Base-by-base conservation (phyloP, 2,888 invertebrate genomes). In the Pseudococcus longispinus region DNA sequence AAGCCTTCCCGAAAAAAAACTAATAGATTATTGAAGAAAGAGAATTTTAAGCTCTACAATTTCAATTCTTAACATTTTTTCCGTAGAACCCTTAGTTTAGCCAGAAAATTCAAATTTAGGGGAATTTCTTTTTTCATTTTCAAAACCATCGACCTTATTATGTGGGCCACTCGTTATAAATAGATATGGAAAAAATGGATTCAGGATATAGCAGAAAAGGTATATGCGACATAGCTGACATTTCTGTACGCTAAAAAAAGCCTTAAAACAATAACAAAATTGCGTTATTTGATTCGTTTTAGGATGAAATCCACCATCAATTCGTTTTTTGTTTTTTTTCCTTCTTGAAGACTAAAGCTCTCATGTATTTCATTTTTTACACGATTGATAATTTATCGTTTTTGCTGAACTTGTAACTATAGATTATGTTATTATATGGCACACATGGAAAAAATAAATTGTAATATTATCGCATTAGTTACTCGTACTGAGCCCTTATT, bases 171-270 rank as follows among this genome's bases (percentile, higher is more conserved):
- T n/a, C n/a, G n/a, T n/a, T n/a, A n/a, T n/a, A n/a, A n/a, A n/a
- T n/a, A 46, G 37, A 37, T 6, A 37, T 4, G 8, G 8, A 51
- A 1, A 65, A 65, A 65, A 65, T 13, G 26, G 8, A 65, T 20
- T 20, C 2, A 60, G 4, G 5, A 60, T 20, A n/a, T 2, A 20
- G 5, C 20, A n/a, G 15, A 46, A 13, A 13, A 8, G 15, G n/a
- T n/a, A n/a, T n/a, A n/a, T n/a, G 26, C 1, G 15, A 29, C 20
- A 29, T 29, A 70, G 32, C 70, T 70, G 70, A 70, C 29, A 29
- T 70, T 70, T 70, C 70, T 70, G 70, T 29, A 70, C 70, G 29
- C 29, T 70, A 70, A 70, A 70, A 65, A 70, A 29, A 70, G 15
- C 15, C 70, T 15, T 4, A 70, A 26, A 70, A 70, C 11, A 70